Base-by-base conservation (phyloP, 2,113 vertebrate genomes). In the Oncorhynchus mykiss region DNA sequence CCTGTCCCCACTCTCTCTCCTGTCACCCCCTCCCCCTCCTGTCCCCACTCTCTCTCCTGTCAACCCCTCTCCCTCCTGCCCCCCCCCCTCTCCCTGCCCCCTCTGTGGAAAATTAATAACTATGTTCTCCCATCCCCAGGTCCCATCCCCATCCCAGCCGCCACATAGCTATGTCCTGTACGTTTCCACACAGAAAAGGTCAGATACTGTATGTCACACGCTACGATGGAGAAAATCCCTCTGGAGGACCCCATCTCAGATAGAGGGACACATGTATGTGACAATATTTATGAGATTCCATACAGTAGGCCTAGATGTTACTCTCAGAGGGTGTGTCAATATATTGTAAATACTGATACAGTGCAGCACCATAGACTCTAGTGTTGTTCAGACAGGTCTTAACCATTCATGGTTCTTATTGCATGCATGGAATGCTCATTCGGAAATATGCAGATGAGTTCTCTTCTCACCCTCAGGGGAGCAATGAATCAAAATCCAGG, bases 31-130 rank as follows among this genome's bases (percentile, higher is more conserved):
- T 5, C 31, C 4, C 31, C 1, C 31, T 31, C 31, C 31, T 31
- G 31, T 31, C 5, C 31, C 31, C 31, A 27, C 31, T 5, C 31
- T 31, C 31, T 31, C 31, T 31, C 31, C 31, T 31, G 31, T 31
- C 31, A 31, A 4, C 31, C 31, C 31, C 31, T 5, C 31, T 31
- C 31, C 5, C 31, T 31, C 31, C 31, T 31, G 31, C 31, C 31
- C 34, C 34, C 29, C 5, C 31, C 31, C 31, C 5, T 11, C 59
- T 22, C n/a, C 59, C 67, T 20, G 67, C 29, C 67, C 25, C 51
- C 48, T 16, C 75, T 49, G 39, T 80, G 45, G 78, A 77, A 76
- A 79, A 81, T 79, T 27, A 69, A 81, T 69, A 22, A 24, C 70
- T 78, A 48, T 62, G 60, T 45, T 78, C 70, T 75, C 72, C 68